Percentiles rank a stretch among this genome's conserved stretches.
phyloP scores from a whole-genome alignment of 2,888 invertebrate species.

The Polymixis lichenea region DNA sequence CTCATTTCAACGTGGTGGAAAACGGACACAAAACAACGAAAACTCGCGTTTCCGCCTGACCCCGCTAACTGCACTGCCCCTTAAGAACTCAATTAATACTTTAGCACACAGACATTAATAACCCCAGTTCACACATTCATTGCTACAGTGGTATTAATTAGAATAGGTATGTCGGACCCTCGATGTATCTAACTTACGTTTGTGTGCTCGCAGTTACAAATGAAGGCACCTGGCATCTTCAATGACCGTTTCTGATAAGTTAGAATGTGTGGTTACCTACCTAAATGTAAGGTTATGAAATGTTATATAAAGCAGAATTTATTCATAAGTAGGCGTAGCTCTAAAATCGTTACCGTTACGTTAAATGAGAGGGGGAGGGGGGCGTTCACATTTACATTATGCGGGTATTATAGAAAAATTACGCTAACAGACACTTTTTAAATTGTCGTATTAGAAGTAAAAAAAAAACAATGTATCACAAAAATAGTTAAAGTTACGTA shows the following conservation, averaged over 20 bases:
- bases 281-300: neutral
- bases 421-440: neutral
- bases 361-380: too few relatives aligned
- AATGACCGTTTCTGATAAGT: constrained; percentile 12
- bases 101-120: constrained; percentile 44
- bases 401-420: neutral
- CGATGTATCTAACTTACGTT: constrained; percentile 40
- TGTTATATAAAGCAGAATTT: neutral
- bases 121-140: constrained; percentile 44
- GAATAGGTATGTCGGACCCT: constrained; percentile 31
- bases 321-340: neutral
- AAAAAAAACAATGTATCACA: too few relatives aligned
- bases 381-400: neutral
- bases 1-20: constrained; percentile 16
- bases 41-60: constrained; percentile 25
- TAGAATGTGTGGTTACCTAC: neutral
- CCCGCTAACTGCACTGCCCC: constrained; percentile 27
- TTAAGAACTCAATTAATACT: constrained; percentile 61
- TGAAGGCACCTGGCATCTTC: constrained; percentile 21
- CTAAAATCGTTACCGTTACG: too few relatives aligned
- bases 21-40: constrained; percentile 8
- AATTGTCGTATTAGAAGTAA: too few relatives aligned
- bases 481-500: too few relatives aligned
- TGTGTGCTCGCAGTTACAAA: constrained; percentile 40
- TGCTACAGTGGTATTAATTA: constrained; percentile 45